Evolutionary conservation across 2,888 invertebrate species (phyloP), one percentile per base, ranked within the genome.

Genomic region (Sepioteuthis lessoniana): DNA sequence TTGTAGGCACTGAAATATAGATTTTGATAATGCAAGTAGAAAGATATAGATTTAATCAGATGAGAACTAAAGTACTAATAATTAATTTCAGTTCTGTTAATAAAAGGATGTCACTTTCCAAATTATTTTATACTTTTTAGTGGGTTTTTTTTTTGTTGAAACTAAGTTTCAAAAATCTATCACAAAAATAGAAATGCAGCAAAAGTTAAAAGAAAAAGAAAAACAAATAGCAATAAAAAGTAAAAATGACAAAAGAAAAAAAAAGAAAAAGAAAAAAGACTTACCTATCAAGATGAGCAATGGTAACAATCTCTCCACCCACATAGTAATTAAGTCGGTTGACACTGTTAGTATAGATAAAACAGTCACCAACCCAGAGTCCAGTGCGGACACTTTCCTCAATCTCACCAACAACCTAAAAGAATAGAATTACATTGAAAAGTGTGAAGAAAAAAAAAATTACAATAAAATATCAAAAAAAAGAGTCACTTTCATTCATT

Each of bases 251-350:
- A 4, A 10, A 91, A 16, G 16, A 42, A 31, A 93, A n/a, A 37
- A 21, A 35, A 10, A 5, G 47, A 21, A 50, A 94, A 55, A 7
- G 38, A 38, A 38, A 16, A 37, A 25, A 3, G 0, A 50, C 95
- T 94, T 95, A 97, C 97, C 98, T 98, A 97, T 99, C 99, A 95
- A 99, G 98, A 97, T 99, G 99, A 0, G 99, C 99, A 95, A 99
- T 98, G 0, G 99, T 99, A 1, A 99, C 99, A 95, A 99, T 98
- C 97, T 99, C 99, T 37, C 99, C 99, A 50, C 99, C 99, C 37
- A 99, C 99, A 97, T 99, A 99, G 97, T 99, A 99, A 97, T 99
- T 99, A 95, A 99, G 98, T 94, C 99, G 98, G 97, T 99, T 99
- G 1, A 99, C 98, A 55, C 98, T 98, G 97, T 99, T 99, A 0